Evolutionary conservation across 2,888 invertebrate species (phyloP).

Genomic region (Cryptocheilus praepositus): DNA sequence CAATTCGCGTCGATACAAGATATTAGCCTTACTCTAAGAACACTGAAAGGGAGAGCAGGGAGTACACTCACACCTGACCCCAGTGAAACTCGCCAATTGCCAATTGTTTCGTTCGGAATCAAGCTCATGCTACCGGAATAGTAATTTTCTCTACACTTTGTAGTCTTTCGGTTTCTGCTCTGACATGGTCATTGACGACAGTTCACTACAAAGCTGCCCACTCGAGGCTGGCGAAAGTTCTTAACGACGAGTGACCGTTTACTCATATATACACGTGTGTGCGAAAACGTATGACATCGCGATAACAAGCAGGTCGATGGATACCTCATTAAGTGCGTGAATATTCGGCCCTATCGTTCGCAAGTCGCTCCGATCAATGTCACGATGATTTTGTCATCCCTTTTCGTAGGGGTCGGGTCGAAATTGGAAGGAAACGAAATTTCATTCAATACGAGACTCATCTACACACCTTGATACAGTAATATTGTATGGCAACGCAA

Average conservation of each 20-base stretch:
- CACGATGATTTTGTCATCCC: conserved; percentile 66
- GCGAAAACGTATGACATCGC: conserved; percentile 36
- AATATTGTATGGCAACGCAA: conserved; percentile 44
- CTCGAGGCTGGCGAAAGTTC: conserved; percentile 65
- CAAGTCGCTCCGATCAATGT: not conserved
- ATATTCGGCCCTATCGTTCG: conserved; percentile 3
- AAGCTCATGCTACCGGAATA: conserved; percentile 26
- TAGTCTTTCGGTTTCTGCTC: conserved; percentile 51
- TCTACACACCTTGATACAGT: conserved; percentile 66
- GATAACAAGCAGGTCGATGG: conserved; percentile 27
- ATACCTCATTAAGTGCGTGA: conserved; percentile 23
- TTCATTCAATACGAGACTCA: conserved; percentile 71
- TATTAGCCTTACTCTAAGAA: conserved; percentile 59
- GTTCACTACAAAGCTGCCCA: conserved; percentile 72
- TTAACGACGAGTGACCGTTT: conserved; percentile 3
- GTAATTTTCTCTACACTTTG: conserved; percentile 25
- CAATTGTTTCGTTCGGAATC: conserved; percentile 54
- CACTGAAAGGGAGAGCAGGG: conserved; percentile 69
- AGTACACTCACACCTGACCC: conserved; percentile 74
- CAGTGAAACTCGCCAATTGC: conserved; percentile 73
- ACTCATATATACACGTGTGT: conserved; percentile 18
- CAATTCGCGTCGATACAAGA: conserved; percentile 45
- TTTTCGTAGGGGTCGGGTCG: conserved; percentile 74
- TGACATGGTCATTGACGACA: conserved; percentile 70
- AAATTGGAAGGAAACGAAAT: conserved; percentile 58